A percentile compares a stretch with the other conserved stretches of the same genome.
Evolutionary conservation across 2,888 invertebrate species (phyloP).

Genomic region (Leucoptera coffeella): DNA sequence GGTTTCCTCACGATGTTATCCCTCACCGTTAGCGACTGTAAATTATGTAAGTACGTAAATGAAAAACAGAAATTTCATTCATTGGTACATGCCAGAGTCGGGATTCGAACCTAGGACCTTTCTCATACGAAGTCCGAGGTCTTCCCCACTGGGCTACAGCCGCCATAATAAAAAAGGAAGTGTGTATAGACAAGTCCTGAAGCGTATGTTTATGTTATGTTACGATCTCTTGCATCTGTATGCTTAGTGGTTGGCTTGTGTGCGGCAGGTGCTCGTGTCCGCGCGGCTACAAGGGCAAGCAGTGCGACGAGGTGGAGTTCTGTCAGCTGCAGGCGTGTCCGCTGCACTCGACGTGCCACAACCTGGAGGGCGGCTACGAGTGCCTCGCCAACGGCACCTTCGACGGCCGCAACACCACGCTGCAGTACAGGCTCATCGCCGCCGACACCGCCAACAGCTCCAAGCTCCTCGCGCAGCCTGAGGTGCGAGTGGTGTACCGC

Average conservation of each 20-base stretch:
- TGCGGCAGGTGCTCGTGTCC: slow-evolving; percentile 67
- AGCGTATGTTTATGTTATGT: no score
- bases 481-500: not conserved
- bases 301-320: slow-evolving; percentile 85
- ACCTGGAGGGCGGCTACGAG: slow-evolving; percentile 83
- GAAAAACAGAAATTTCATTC: no score
- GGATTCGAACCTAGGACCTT: no score
- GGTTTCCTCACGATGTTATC: no score
- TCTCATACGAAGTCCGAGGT: no score
- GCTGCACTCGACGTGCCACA: slow-evolving; percentile 69
- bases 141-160: no score
- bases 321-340: slow-evolving; percentile 85
- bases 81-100: no score
- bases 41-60: no score
- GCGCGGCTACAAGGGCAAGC: slow-evolving; percentile 86
- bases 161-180: no score
- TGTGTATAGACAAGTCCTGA: no score
- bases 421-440: slow-evolving; percentile 52
- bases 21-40: no score
- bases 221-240: slow-evolving; percentile 35
- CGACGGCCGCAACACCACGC: slow-evolving; percentile 63
- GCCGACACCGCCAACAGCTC: slow-evolving; percentile 30
- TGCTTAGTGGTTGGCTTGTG: no score
- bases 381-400: slow-evolving; percentile 87
- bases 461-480: not conserved